Conservation (phyloP, 2,113 vertebrate species). For the Mesocricetus auratus region DNA sequence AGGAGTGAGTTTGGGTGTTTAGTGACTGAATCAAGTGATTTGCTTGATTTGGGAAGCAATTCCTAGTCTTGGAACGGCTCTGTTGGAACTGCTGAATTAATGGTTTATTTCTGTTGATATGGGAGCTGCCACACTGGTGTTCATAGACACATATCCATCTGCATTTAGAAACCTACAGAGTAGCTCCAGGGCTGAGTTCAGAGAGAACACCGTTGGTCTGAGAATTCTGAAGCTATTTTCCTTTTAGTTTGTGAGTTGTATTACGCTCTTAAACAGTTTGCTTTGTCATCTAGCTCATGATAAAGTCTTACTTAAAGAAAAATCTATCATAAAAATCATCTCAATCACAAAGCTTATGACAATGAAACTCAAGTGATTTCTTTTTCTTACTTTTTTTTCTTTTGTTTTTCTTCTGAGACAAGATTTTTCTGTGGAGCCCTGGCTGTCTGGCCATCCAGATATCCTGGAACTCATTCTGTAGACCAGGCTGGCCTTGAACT, state of each 20-base stretch:
- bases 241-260: background rate
- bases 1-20: background rate
- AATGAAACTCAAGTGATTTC: background rate
- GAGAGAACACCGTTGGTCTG: background rate
- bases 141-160: background rate
- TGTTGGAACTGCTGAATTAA: conserved; percentile 4
- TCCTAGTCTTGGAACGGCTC: background rate
- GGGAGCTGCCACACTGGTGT: background rate
- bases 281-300: conserved; percentile 33
- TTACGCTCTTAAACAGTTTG: background rate
- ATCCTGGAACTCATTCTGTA: background rate
- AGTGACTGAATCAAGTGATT: background rate
- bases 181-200: conserved; percentile 21
- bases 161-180: background rate
- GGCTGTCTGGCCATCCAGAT: background rate
- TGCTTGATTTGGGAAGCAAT: background rate
- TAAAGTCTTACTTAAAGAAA: background rate
- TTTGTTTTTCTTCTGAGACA: background rate
- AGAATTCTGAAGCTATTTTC: background rate
- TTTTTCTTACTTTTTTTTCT: background rate
- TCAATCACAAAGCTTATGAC: conserved; percentile 8
- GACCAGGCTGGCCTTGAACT: background rate
- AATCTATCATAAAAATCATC: conserved; percentile 6
- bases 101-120: background rate
- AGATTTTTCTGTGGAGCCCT: background rate